A percentile compares a stretch with the other conserved stretches of the same genome.
These are phyloP conservation scores for Bovichtus diacanthus DNA, from an alignment of 2,797 vertebrate species.

Conservation along the genomic window DNA sequence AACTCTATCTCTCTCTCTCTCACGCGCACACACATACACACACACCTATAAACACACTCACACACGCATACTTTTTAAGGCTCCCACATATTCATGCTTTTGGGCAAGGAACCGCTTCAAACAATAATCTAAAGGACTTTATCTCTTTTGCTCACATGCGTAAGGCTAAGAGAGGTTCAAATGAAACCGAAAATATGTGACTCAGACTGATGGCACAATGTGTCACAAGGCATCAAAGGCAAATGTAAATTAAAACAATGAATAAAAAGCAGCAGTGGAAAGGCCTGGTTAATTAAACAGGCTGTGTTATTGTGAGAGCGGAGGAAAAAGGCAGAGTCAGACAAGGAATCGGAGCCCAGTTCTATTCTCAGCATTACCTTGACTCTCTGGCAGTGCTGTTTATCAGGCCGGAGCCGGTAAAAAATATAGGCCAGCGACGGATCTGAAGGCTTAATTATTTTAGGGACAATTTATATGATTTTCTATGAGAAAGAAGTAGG, in stretches of 20 bases:
- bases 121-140: neutral
- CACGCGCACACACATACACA: neutral
- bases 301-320: neutral
- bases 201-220: neutral
- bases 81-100: neutral
- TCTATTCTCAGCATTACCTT: constrained; percentile 74
- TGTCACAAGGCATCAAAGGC: neutral
- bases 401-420: constrained; percentile 68
- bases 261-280: neutral
- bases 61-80: neutral
- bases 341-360: constrained; percentile 40
- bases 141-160: neutral
- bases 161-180: neutral
- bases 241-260: neutral
- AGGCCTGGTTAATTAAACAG: constrained; percentile 10
- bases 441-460: constrained; percentile 86
- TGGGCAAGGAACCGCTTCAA: constrained; percentile 3
- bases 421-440: constrained; percentile 73
- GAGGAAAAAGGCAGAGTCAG: constrained; percentile 18
- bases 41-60: neutral
- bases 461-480: constrained; percentile 85
- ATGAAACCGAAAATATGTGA: neutral
- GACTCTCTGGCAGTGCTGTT: constrained; percentile 74
- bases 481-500: constrained; percentile 78
- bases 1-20: neutral